Base-by-base conservation (phyloP, 1,140 invertebrate genomes). In the Diabrotica undecimpunctata region DNA sequence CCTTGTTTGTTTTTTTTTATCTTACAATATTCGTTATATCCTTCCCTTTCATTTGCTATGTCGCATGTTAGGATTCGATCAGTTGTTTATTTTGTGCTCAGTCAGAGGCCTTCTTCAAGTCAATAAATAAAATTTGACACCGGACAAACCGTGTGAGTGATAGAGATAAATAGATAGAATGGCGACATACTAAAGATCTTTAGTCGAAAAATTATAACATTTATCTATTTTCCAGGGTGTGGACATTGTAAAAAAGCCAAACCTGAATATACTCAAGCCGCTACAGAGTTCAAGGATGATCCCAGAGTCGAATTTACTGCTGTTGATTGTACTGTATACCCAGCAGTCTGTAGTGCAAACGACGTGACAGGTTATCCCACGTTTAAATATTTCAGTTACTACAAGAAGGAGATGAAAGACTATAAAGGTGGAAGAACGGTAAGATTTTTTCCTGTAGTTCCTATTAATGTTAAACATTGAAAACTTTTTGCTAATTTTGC, bases 201-300 rank as follows among this genome's bases (percentile, higher is more conserved):
- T 6, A 46, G 8, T 46, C 41, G n/a, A 10, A 2, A n/a, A 46
- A 46, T 46, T 10, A 13, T 25, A 2, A 11, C 41, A 36, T 11
- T 12, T 50, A 55, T 61, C 61, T 70, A 57, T 65, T 79, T 69
- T 78, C 58, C 72, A 94, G 92, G 93, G 93, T 96, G 94, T 80
- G 93, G 93, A 7, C 93, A 95, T 78, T 96, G 94, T 77, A 95
- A 95, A 75, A 88, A 86, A 70, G 88, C 92, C 0, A 95, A 96
- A 78, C 93, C 93, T 11, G 91, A 95, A 79, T 93, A 91, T 75
- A 85, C 83, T 12, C 81, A 82, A 51, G 91, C 93, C 5, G 93
- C 94, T 7, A 87, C 87, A 56, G 77, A 83, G 41, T 87, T 92
- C 70, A 87, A 87, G 41, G 87, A 90, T 66, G 87, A 90, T 75